These are phyloP conservation scores for Prostheceraeus crozeri DNA, from an alignment of 2,888 invertebrate genomes.

Conservation along the genomic window DNA sequence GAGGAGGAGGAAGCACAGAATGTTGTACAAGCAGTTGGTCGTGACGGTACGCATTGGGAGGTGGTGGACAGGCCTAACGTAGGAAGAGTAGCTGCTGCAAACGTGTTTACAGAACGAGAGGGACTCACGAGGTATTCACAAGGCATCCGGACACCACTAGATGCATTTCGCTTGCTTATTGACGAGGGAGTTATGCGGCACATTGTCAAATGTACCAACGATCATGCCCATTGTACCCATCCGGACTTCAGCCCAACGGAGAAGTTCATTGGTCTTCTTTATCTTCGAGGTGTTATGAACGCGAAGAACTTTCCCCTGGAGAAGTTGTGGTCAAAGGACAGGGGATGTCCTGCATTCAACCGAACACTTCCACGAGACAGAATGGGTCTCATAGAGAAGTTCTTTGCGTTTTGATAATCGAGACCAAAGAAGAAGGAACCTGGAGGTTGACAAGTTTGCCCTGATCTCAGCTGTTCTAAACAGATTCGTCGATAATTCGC, in stretches of 20 bases:
- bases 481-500: constrained; percentile 17
- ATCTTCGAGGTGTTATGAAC: constrained; percentile 21
- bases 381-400: constrained; percentile 4
- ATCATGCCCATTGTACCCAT: constrained; percentile 12
- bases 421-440: background rate
- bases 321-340: constrained; percentile 4
- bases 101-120: constrained; percentile 21
- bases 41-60: constrained; percentile 20
- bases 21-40: constrained; percentile 21
- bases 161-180: constrained; percentile 22
- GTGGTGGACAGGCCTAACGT: constrained; percentile 15
- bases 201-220: constrained; percentile 16
- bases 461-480: constrained; percentile 1
- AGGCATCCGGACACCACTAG: constrained; percentile 13
- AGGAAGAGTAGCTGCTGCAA: constrained; percentile 22
- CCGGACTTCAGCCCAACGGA: constrained; percentile 16
- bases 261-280: constrained; percentile 20
- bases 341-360: constrained; percentile 4
- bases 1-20: constrained; percentile 16
- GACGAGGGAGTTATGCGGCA: constrained; percentile 12
- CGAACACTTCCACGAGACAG: constrained; percentile 4
- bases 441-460: constrained; percentile 13
- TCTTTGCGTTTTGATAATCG: background rate
- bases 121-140: constrained; percentile 18
- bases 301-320: constrained; percentile 17